phyloP scores from a whole-genome alignment of 1,140 invertebrate genomes.

The Drosophila virilis region DNA sequence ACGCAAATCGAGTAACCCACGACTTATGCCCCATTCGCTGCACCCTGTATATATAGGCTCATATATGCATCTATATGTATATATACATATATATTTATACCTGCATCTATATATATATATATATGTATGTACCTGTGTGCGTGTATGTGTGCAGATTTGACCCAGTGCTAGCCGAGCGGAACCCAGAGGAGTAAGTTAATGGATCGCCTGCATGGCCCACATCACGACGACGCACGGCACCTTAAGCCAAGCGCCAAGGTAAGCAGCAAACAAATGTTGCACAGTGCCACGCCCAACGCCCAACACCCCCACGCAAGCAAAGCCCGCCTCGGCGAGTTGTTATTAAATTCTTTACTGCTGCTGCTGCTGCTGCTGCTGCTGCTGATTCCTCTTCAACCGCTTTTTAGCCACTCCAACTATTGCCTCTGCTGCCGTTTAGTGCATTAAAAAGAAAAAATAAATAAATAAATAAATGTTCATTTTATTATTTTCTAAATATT shows the following conservation, averaged over 20 bases:
- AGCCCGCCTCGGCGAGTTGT: background rate
- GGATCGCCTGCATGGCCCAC: slow-evolving; percentile 83
- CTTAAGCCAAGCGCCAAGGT: slow-evolving; percentile 84
- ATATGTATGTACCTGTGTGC: background rate
- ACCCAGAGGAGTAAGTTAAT: slow-evolving; percentile 66
- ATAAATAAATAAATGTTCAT: slow-evolving; percentile 37
- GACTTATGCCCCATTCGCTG: background rate
- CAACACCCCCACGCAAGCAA: too few relatives aligned
- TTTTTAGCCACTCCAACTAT: slow-evolving; percentile 7
- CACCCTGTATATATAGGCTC: background rate
- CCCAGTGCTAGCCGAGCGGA: slow-evolving; percentile 24
- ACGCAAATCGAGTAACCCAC: background rate
- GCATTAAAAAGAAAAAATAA: slow-evolving; percentile 35
- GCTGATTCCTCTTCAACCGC: slow-evolving; percentile 5
- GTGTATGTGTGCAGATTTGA: background rate
- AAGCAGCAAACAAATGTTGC: slow-evolving; percentile 43
- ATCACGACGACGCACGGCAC: slow-evolving; percentile 81
- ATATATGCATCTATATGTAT: background rate
- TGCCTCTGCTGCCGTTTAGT: slow-evolving; percentile 26
- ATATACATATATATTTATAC: background rate
- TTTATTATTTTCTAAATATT: slow-evolving; percentile 80
- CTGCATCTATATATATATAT: background rate
- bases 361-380: slow-evolving; percentile 13
- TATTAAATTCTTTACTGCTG: slow-evolving; percentile 3
- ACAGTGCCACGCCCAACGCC: background rate